These are phyloP conservation scores for Kuschelorhynchus macadamiae DNA, from an alignment of 2,888 invertebrate species.

Conservation along the genomic window DNA sequence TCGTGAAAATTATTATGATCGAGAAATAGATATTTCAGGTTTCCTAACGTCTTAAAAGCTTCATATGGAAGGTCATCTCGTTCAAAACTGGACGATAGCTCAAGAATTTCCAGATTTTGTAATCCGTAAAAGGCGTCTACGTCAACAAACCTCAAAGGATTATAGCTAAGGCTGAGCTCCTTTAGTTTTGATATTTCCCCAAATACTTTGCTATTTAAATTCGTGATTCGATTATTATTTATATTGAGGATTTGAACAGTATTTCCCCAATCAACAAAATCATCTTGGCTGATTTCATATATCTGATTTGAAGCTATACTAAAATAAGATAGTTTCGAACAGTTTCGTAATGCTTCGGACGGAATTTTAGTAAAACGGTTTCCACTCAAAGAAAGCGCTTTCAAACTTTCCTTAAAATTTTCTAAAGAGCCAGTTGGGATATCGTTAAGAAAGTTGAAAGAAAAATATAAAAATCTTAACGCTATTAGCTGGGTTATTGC, in stretches of 20 bases:
- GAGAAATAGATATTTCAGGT: slow-evolving; percentile 86
- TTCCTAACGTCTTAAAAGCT: slow-evolving; percentile 80
- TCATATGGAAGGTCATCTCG: slow-evolving; percentile 85
- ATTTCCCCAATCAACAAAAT: slow-evolving; percentile 84
- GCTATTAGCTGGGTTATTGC: slow-evolving; percentile 78
- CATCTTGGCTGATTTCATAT: slow-evolving; percentile 80
- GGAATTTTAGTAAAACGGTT: slow-evolving; percentile 85
- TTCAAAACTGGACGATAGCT: slow-evolving; percentile 88
- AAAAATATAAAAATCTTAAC: slow-evolving; percentile 85
- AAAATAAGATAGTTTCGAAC: slow-evolving; percentile 85
- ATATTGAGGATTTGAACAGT: slow-evolving; percentile 85
- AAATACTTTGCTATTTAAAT: slow-evolving; percentile 80
- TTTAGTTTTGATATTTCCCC: slow-evolving; percentile 82
- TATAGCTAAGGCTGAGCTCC: slow-evolving; percentile 93
- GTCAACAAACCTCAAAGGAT: slow-evolving; percentile 87
- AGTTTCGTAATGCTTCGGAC: slow-evolving; percentile 77
- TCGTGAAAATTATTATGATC: slow-evolving; percentile 90
- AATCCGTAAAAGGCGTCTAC: slow-evolving; percentile 85
- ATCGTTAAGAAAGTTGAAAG: slow-evolving; percentile 81
- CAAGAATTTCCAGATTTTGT: slow-evolving; percentile 83
- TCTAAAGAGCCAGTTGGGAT: slow-evolving; percentile 76
- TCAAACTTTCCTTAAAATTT: slow-evolving; percentile 74
- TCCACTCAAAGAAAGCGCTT: slow-evolving; percentile 85
- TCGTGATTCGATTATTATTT: slow-evolving; percentile 87
- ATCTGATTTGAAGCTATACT: slow-evolving; percentile 92